Conservation (phyloP, 1,140 invertebrate genomes). For the Solen grandis region DNA sequence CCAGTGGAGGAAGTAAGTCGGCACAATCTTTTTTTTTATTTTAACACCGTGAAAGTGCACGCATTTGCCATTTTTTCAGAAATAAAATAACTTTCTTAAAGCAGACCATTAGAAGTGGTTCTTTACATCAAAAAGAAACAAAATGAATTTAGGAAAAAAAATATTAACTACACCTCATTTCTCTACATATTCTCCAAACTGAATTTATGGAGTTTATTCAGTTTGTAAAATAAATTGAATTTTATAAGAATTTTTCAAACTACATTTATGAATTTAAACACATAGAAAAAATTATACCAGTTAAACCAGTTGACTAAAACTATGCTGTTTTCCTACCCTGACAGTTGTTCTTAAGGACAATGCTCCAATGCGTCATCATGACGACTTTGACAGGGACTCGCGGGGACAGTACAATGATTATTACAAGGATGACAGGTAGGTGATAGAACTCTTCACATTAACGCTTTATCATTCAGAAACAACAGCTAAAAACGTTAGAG, state of each 20-base stretch:
- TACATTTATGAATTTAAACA: background rate
- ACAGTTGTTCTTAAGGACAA: conserved; percentile 1
- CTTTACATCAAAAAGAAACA: background rate
- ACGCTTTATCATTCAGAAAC: too few species aligned
- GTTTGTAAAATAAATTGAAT: background rate
- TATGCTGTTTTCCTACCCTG: background rate
- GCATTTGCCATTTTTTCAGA: background rate
- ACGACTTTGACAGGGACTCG: conserved; percentile 36
- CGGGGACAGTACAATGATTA: conserved; percentile 39
- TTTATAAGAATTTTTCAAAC: background rate
- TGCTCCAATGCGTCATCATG: conserved; percentile 5
- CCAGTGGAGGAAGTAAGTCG: conserved; percentile 45
- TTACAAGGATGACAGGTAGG: conserved; percentile 38
- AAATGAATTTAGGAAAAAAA: background rate
- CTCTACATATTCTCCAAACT: background rate
- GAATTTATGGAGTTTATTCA: background rate
- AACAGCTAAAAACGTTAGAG: too few species aligned
- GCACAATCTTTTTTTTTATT: background rate
- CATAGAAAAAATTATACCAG: background rate
- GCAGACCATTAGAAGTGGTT: background rate
- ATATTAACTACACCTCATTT: background rate
- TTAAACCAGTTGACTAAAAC: background rate
- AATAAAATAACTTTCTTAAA: background rate
- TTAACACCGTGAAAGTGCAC: background rate
- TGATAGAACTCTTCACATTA: too few species aligned